These are phyloP conservation scores for Volucella inflata DNA, from an alignment of 2,888 invertebrate genomes.

Conservation along the genomic window DNA sequence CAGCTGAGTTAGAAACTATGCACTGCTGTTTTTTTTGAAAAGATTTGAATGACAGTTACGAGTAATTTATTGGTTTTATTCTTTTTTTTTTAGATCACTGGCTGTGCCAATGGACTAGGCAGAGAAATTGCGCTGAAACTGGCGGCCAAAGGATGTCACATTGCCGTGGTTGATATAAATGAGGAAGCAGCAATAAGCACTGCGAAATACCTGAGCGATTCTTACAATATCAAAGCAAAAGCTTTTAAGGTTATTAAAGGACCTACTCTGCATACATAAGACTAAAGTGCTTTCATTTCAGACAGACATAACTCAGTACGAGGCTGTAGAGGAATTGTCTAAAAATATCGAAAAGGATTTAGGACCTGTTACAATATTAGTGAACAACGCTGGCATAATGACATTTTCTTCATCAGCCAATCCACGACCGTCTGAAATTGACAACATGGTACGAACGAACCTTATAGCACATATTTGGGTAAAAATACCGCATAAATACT, in stretches of 20 bases:
- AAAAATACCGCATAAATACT: not conserved
- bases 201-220: conserved; percentile 75
- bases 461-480: conserved; percentile 83
- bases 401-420: conserved; percentile 73
- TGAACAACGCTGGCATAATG: conserved; percentile 84
- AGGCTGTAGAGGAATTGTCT: conserved; percentile 77
- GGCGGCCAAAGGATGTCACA: conserved; percentile 80
- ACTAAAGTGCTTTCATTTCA: conserved; percentile 47
- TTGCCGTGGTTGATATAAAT: conserved; percentile 81
- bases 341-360: conserved; percentile 78
- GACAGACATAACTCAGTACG: conserved; percentile 79
- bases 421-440: conserved; percentile 79
- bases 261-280: not conserved
- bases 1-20: too few relatives aligned
- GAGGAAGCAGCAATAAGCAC: conserved; percentile 78
- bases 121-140: conserved; percentile 81
- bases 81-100: conserved; percentile 80
- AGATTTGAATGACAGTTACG: too few relatives aligned
- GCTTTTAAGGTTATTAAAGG: conserved; percentile 78
- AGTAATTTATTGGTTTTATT: not conserved
- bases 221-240: conserved; percentile 77
- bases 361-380: conserved; percentile 82
- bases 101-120: conserved; percentile 83
- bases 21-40: too few relatives aligned
- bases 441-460: conserved; percentile 83